Percentiles rank a stretch among this genome's conserved stretches.
Conservation (phyloP, 2,888 invertebrate genomes). For the Aporophyla lueneburgensis region DNA sequence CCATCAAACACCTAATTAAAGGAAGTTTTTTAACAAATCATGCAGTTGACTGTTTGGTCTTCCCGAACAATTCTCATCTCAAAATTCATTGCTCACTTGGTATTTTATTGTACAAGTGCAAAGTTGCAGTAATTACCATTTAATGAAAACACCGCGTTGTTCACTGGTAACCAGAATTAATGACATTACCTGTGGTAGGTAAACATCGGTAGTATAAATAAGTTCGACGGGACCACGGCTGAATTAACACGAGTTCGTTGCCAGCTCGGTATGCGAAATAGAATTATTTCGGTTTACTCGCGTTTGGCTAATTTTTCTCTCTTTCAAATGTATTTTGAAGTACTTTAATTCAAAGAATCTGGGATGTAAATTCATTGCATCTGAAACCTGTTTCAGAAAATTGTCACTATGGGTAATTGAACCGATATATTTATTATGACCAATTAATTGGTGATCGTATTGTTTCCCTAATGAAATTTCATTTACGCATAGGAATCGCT, state of each 20-base stretch:
- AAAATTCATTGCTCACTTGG: neutral
- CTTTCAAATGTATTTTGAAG: slow-evolving; percentile 5
- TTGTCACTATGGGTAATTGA: too few species aligned
- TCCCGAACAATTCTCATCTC: neutral
- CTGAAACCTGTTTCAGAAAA: neutral
- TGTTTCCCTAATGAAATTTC: neutral
- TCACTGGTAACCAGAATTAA: slow-evolving; percentile 58
- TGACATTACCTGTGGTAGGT: slow-evolving; percentile 48
- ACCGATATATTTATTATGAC: neutral
- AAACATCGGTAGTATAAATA: slow-evolving; percentile 61
- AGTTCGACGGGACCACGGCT: slow-evolving; percentile 65
- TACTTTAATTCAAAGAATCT: neutral
- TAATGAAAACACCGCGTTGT: slow-evolving; percentile 54
- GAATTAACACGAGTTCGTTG: slow-evolving; percentile 63
- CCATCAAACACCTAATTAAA: neutral
- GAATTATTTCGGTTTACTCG: slow-evolving; percentile 58
- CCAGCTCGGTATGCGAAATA: slow-evolving; percentile 58
- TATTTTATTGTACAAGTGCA: slow-evolving; percentile 8
- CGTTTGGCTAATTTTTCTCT: slow-evolving; percentile 28
- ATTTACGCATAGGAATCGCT: neutral
- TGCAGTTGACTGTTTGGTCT: neutral
- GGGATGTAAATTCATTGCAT: neutral
- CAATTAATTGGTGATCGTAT: neutral
- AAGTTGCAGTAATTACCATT: slow-evolving; percentile 47
- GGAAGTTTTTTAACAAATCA: neutral